These are phyloP conservation scores for Micropoecilia bifurca DNA, from an alignment of 2,797 vertebrate species.

Conservation along the genomic window DNA sequence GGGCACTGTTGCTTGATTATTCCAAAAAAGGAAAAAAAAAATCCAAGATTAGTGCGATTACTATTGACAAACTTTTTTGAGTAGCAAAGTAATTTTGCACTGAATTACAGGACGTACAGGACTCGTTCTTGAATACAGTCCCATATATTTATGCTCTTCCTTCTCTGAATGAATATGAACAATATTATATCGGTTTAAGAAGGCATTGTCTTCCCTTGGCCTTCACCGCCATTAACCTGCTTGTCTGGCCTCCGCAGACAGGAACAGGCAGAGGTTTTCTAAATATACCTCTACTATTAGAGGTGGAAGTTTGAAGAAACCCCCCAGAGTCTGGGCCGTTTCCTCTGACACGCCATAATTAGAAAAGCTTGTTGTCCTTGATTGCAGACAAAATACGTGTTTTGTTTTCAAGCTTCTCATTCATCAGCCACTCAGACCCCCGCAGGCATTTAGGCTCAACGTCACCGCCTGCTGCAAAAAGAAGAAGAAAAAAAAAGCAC, in stretches of 20 bases:
- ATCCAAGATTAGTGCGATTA: background rate
- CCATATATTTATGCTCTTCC: background rate
- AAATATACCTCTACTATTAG: constrained; percentile 36
- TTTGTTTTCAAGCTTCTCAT: constrained; percentile 32
- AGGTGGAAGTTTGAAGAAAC: constrained; percentile 40
- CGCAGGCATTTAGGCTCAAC: background rate
- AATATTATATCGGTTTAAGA: background rate
- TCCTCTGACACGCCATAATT: constrained; percentile 63
- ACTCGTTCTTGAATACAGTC: background rate
- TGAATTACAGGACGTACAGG: background rate
- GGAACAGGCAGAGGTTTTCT: constrained; percentile 26
- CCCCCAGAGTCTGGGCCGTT: constrained; percentile 35
- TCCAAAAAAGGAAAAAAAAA: too few relatives aligned
- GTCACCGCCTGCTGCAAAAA: background rate
- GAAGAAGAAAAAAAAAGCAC: background rate
- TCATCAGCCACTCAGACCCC: constrained; percentile 20
- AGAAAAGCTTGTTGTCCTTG: constrained; percentile 52
- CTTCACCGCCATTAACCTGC: background rate
- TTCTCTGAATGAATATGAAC: background rate
- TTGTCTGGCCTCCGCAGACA: background rate
- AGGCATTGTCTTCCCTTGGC: background rate
- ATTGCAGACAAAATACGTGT: constrained; percentile 63
- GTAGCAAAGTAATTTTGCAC: background rate
- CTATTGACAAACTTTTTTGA: background rate
- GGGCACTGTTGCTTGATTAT: constrained; percentile 36